A percentile compares a stretch with the other conserved stretches of the same genome.
These are phyloP conservation scores for Hirtodrosophila alboralis DNA, from an alignment of 2,888 invertebrate species.

Conservation along the genomic window DNA sequence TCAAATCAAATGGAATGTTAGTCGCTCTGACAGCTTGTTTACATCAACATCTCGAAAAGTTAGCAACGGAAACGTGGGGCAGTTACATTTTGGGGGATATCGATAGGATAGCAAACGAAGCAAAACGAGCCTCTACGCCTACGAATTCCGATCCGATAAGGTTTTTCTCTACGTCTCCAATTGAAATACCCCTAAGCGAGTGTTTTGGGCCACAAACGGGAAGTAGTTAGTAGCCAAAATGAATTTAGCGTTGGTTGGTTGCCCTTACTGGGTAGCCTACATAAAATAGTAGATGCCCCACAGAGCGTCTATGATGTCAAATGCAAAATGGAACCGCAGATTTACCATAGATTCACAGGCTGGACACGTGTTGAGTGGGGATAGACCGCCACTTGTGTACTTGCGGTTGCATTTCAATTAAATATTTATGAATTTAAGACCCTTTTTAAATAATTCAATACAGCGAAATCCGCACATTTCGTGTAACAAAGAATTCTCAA, in stretches of 20 bases:
- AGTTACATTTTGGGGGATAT: conserved; percentile 8
- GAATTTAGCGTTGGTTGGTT: conserved; percentile 42
- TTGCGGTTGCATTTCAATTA: conserved; percentile 47
- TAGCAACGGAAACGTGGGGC: conserved; percentile 29
- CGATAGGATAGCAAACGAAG: conserved; percentile 36
- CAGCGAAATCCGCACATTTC: conserved; percentile 53
- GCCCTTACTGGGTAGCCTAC: conserved; percentile 13
- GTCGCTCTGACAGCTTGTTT: conserved; percentile 72
- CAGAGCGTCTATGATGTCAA: conserved; percentile 26
- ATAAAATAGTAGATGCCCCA: conserved; percentile 9
- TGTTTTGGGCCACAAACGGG: conserved; percentile 28
- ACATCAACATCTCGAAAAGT: conserved; percentile 53
- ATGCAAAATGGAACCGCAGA: conserved; percentile 49
- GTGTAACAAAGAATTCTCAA: conserved; percentile 51
- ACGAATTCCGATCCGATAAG: conserved; percentile 27
- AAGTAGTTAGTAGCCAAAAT: conserved; percentile 64
- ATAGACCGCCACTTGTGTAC: neutral
- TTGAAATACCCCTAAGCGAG: conserved; percentile 1
- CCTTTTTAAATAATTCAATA: conserved; percentile 63
- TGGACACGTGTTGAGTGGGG: conserved; percentile 36
- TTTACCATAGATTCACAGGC: conserved; percentile 37
- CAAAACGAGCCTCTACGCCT: conserved; percentile 42
- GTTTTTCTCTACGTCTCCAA: conserved; percentile 7
- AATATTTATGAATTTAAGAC: conserved; percentile 53
- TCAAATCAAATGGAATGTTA: conserved; percentile 70